Conservation (phyloP, 2,888 invertebrate species). For the Sthenelais limicola region DNA sequence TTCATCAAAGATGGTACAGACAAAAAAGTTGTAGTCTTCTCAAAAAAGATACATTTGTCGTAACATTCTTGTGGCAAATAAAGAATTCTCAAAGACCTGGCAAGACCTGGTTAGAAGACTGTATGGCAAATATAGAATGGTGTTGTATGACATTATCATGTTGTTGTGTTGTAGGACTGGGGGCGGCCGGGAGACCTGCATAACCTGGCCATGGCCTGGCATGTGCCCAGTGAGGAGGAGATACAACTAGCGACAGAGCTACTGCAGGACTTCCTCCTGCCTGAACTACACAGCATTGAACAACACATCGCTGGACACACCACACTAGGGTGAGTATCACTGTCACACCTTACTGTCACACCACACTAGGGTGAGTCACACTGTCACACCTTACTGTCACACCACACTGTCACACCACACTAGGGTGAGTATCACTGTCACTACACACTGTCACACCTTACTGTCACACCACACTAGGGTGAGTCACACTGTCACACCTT, state of each 20-base stretch:
- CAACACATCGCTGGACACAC: conserved; percentile 30
- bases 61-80: no score
- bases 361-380: background rate
- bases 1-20: no score
- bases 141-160: no score
- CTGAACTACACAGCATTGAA: conserved; percentile 76
- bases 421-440: conserved; percentile 38
- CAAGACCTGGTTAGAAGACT: no score
- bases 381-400: background rate
- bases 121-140: no score
- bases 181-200: conserved; percentile 81
- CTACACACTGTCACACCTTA: no score
- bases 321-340: conserved; percentile 37
- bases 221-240: conserved; percentile 82
- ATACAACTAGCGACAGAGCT: conserved; percentile 79
- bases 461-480: background rate
- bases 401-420: conserved; percentile 25
- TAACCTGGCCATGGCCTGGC: conserved; percentile 82
- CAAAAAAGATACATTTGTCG: no score
- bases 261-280: conserved; percentile 75
- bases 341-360: conserved; percentile 53
- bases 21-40: no score
- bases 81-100: no score
- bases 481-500: background rate
- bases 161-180: conserved; percentile 80